phyloP scores from a whole-genome alignment of 23 tunicate genomes.

The Styela plicata region DNA sequence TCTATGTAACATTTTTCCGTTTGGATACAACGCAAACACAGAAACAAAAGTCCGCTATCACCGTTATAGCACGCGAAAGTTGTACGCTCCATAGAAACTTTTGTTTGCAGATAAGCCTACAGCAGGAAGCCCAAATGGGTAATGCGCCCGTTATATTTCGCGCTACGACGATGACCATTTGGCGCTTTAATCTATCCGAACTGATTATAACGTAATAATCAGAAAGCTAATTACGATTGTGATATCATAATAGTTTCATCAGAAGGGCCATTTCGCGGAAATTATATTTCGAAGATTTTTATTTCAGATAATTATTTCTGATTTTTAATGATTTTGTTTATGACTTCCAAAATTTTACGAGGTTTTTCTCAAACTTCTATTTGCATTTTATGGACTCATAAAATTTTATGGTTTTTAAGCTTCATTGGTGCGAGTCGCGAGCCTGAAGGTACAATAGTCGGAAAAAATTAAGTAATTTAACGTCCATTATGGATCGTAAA shows the following conservation, averaged over 20 bases:
- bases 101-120: neutral
- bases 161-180: neutral
- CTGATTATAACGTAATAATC: neutral
- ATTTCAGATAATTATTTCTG: too few relatives aligned
- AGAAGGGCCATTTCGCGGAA: neutral
- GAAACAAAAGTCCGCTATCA: neutral
- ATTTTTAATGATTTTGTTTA: too few relatives aligned
- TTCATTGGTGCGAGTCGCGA: neutral
- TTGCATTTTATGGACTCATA: neutral
- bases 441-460: neutral
- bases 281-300: too few relatives aligned
- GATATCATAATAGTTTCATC: neutral
- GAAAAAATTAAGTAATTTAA: neutral
- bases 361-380: neutral
- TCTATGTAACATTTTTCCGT: too few relatives aligned
- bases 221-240: neutral
- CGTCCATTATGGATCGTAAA: neutral
- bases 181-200: neutral
- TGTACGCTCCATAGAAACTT: neutral
- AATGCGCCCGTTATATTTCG: neutral
- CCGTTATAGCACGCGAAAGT: neutral
- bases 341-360: neutral
- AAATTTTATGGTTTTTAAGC: neutral
- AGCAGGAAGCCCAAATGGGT: neutral
- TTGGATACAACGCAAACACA: too few relatives aligned